These are phyloP conservation scores for Paraplagusia blochii DNA, from an alignment of 2,113 vertebrate genomes.

Conservation along the genomic window DNA sequence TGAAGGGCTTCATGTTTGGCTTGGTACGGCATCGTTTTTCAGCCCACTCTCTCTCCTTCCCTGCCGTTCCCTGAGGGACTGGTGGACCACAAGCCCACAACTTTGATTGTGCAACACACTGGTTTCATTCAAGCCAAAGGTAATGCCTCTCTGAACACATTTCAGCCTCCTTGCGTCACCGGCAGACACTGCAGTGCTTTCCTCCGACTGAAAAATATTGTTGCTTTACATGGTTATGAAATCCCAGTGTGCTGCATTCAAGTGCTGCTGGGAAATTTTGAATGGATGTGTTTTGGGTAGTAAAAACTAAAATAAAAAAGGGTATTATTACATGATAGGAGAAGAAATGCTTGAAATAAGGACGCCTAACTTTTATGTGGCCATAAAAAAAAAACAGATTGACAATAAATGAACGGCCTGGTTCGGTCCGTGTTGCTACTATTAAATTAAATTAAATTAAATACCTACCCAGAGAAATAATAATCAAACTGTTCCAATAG, in stretches of 20 bases:
- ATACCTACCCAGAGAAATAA: too few relatives aligned
- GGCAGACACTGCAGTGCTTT: slow-evolving; percentile 19
- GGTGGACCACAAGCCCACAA: slow-evolving; percentile 63
- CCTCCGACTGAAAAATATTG: slow-evolving; percentile 28
- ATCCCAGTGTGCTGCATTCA: slow-evolving; percentile 2
- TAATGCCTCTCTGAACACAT: slow-evolving; percentile 43
- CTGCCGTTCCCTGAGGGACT: slow-evolving; percentile 58
- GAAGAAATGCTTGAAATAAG: neutral
- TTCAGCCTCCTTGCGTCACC: slow-evolving; percentile 47
- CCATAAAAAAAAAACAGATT: too few relatives aligned
- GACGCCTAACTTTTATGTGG: too few relatives aligned
- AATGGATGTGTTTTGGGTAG: slow-evolving; percentile 4
- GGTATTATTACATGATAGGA: neutral
- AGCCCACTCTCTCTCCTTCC: slow-evolving; percentile 61
- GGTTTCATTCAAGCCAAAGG: slow-evolving; percentile 65
- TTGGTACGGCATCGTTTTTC: slow-evolving; percentile 64
- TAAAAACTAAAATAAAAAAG: neutral
- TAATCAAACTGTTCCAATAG: too few relatives aligned
- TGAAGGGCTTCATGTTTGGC: slow-evolving; percentile 64
- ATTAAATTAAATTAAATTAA: too few relatives aligned
- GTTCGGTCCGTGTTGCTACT: too few relatives aligned
- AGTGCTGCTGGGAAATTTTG: slow-evolving; percentile 1
- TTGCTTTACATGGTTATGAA: slow-evolving; percentile 38
- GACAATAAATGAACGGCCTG: too few relatives aligned
- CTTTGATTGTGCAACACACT: slow-evolving; percentile 67